phyloP scores from a whole-genome alignment of 2,888 invertebrate genomes.

The Nysson spinosus region DNA sequence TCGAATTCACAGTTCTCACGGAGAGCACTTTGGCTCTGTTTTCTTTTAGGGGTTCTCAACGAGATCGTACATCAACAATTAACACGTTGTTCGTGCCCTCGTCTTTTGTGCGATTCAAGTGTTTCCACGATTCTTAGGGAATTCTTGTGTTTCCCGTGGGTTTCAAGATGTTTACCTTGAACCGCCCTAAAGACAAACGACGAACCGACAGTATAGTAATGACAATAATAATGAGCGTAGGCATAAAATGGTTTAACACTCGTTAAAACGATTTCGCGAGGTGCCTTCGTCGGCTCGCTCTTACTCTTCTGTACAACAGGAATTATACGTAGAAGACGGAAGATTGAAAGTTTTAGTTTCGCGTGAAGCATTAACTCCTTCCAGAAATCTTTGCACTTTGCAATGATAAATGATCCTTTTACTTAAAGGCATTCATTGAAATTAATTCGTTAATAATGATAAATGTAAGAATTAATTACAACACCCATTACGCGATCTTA shows the following conservation, averaged over 20 bases:
- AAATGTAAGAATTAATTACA: too few species aligned
- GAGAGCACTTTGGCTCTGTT: conserved; percentile 17
- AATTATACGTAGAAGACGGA: conserved; percentile 56
- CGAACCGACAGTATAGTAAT: conserved; percentile 37
- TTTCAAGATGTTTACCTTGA: too few species aligned
- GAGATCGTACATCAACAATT: conserved; percentile 61
- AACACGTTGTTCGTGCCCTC: conserved; percentile 47
- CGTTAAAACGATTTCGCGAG: conserved; percentile 38
- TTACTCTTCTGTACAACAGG: conserved; percentile 54
- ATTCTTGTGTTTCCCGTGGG: too few species aligned
- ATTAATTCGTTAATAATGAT: too few species aligned
- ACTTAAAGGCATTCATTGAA: too few species aligned
- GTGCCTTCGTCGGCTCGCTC: conserved; percentile 1
- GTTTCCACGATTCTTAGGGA: too few species aligned
- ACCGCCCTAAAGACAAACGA: conserved; percentile 8
- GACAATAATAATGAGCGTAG: conserved; percentile 50
- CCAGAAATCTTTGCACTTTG: too few species aligned
- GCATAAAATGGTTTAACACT: conserved; percentile 50
- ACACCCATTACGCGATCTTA: too few species aligned
- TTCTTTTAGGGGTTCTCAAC: conserved; percentile 40
- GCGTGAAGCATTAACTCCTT: conserved; percentile 22
- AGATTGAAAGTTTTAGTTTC: conserved; percentile 49
- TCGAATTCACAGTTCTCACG: background rate
- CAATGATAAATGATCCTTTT: too few species aligned
- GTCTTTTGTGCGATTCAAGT: conserved; percentile 10